phyloP scores from a whole-genome alignment of 2,888 invertebrate species.

The Papilio demoleus region DNA sequence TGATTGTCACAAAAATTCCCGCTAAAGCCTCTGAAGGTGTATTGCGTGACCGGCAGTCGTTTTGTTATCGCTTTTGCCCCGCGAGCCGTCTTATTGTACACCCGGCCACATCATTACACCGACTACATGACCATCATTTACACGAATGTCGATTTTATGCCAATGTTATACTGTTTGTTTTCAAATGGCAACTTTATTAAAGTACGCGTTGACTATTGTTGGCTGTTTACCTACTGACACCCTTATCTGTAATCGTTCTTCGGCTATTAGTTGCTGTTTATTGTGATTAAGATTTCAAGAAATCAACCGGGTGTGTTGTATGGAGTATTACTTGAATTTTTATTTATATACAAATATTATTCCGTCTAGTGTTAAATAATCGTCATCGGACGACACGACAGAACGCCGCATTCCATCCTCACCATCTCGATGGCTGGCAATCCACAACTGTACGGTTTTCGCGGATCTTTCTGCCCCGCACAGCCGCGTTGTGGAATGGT shows the following conservation, averaged over 20 bases:
- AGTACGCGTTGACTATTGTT: conserved; percentile 13
- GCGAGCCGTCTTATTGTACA: conserved; percentile 48
- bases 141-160: conserved; percentile 20
- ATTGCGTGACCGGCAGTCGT: conserved; percentile 52
- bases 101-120: conserved; percentile 41
- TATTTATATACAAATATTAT: not conserved
- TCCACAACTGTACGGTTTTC: no score
- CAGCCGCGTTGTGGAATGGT: no score
- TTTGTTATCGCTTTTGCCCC: conserved; percentile 50
- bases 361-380: not conserved
- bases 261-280: conserved; percentile 50
- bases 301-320: conserved; percentile 35
- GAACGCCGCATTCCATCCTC: no score
- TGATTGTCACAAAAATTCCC: no score
- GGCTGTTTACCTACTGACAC: conserved; percentile 48
- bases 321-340: conserved; percentile 12
- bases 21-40: conserved; percentile 36
- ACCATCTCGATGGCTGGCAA: no score
- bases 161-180: conserved; percentile 42
- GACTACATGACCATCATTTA: conserved; percentile 34
- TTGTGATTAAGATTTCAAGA: conserved; percentile 50
- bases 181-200: conserved; percentile 21
- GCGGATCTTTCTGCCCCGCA: no score
- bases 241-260: conserved; percentile 48
- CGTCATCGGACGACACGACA: no score